Base-by-base conservation (phyloP, 37 sponge, comb jelly and placozoan genomes). In the Diacarnus erythraeanus region DNA sequence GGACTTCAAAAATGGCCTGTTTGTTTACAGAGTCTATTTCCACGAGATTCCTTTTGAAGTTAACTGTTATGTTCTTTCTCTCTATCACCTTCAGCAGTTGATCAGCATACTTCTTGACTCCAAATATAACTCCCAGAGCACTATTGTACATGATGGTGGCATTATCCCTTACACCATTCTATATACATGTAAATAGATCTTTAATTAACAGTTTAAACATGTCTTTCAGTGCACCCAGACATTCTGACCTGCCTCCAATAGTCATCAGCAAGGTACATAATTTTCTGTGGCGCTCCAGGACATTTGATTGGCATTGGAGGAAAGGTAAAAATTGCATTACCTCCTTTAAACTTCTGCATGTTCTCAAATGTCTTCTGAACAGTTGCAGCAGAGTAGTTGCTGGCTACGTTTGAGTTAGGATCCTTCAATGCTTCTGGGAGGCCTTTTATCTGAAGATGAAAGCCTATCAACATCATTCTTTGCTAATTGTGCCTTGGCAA, bases 221-320 rank as follows among this genome's bases (percentile, higher is more conserved):
- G 57, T 61, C 9, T 23, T 61, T 6, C 20, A 61, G 9, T 29
- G 30, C 9, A 15, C 20, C 64, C 20, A 61, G 25, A 61, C 64
- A 69, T 15, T 27, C 64, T 76, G 69, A 92, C 96, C 78, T 81
- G 75, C 84, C 93, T 83, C 54, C 86, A 92, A 37, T 81, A 86
- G 39, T 90, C 87, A 60, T 95, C 96, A 26, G 93, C 96, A 25
- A 95, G 85, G 74, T 95, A 95, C 96, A 95, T 95, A 25, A 95
- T 95, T 76, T 95, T 95, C 90, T 95, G 96, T 10, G 96, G 96
- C 26, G 96, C 96, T 23, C 96, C 96, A 54, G 96, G 90, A 44
- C 96, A 95, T 63, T 95, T 95, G 68, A 95, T 87, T n/a, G 96
- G 90, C 64, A 86, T 71, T 10, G 89, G 77, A 27, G 96, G 96